Evolutionary conservation across 2,888 invertebrate genomes (phyloP).

Genomic region (Conchocele bisecta): DNA sequence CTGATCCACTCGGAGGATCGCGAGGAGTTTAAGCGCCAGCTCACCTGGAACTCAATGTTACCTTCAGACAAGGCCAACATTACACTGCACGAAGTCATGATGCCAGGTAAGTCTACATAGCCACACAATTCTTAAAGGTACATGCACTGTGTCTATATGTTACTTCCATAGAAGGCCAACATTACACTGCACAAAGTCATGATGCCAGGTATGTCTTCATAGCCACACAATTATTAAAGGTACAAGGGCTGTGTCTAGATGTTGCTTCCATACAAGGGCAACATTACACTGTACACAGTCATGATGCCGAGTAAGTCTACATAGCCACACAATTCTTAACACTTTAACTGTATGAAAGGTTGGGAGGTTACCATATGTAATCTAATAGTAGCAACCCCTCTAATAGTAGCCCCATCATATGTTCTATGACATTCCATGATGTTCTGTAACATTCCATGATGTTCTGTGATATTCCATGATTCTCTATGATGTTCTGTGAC

Average conservation of each 20-base stretch:
- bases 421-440: no score
- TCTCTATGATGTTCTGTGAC: no score
- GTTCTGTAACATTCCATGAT: no score
- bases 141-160: conserved; percentile 80
- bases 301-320: conserved; percentile 87
- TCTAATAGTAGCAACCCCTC: no score
- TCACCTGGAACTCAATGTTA: conserved; percentile 84
- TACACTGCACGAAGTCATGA: conserved; percentile 93
- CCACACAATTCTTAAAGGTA: no score
- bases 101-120: conserved; percentile 85
- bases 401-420: background rate
- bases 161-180: conserved; percentile 79
- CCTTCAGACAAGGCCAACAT: conserved; percentile 82
- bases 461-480: no score
- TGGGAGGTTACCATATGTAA: no score
- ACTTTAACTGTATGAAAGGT: no score
- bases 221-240: no score
- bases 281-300: conserved; percentile 92
- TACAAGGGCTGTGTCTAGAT: conserved; percentile 81
- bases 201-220: conserved; percentile 85
- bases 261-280: conserved; percentile 78
- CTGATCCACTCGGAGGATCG: conserved; percentile 99
- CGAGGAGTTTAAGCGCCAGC: conserved; percentile 96
- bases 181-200: conserved; percentile 93
- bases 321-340: no score